Base-by-base conservation (phyloP, 1,140 invertebrate genomes). In the Drosophila kepulauana region DNA sequence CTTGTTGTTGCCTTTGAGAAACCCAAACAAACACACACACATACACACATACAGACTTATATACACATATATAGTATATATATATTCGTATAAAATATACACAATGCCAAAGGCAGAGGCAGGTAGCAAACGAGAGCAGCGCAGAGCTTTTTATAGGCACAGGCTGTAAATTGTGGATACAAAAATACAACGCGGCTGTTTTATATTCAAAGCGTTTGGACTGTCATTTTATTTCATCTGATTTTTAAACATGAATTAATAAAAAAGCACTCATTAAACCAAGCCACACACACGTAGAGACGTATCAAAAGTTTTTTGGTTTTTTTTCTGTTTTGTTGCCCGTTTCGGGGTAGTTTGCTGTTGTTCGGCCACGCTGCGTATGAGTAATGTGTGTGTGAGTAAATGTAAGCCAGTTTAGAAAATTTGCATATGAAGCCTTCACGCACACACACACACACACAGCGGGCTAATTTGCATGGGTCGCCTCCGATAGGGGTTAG, bases 201-300 rank as follows among this genome's bases (percentile, higher is more conserved):
- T 78, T 74, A 75, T 86, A 86, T 86, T 81, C 81, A 85, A 81
- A 86, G 57, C 56, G 63, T 75, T 81, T 57, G 46, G 52, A 54
- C 69, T 72, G 69, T 67, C 56, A 67, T 73, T 84, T 85, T 67
- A 84, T 84, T 81, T 71, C 62, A 70, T 45, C 66, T 81, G 82
- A 86, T 86, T 85, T 86, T 81, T 85, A 86, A 73, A 78, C 82
- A 86, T 85, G 82, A 85, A 85, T 85, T 85, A 81, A 81, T 81
- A 81, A 67, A 79, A 81, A 71, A 61, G 63, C 68, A 67, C 77
- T 85, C 68, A 84, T 85, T 84, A 74, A 73, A 63, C 20, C 63
- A 30, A 45, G 56, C 41, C 45, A 20, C 38, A 5, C 48, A 43
- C 58, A 52, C 13, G 28, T 30, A 58, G 25, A 48, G 57, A 10